Base-by-base conservation (phyloP, 2,797 vertebrate species). In the Otus scops region DNA sequence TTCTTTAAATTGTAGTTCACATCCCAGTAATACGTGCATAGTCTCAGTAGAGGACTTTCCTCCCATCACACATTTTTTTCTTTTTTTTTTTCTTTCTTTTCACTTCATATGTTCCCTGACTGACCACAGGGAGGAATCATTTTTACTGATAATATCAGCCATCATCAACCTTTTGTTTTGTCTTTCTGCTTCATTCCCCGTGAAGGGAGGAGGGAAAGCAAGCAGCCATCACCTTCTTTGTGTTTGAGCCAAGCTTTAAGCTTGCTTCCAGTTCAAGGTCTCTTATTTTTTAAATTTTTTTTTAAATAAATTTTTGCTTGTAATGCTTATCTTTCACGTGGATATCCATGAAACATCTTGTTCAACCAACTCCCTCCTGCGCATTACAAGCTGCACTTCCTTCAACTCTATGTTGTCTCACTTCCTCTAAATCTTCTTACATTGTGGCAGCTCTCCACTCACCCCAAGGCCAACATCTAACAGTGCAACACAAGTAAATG, bases 111-210 rank as follows among this genome's bases (percentile, higher is more conserved):
- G 2, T 95, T 95, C 80, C 32, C 32, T 85, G 38, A 39, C 45
- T 92, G 70, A 79, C 93, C 90, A 91, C 60, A 23, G 75, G 86
- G 86, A 96, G 80, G 92, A 95, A 92, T 94, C 11, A 34, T 74
- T 61, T 92, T 84, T 91, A 54, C 76, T 89, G 34, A 41, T 48
- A 71, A 14, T 78, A 54, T 79, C 67, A 63, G 27, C 67, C 50
- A 43, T 57, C 53, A n/a, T 56, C 75, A 77, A 27, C 16, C 4
- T 89, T 69, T 67, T 56, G 12, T 21, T 92, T 90, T 92, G 39
- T 39, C 21, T 57, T 86, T 70, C 21, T 48, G 4, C 21, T 48
- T 86, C 34, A 28, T 51, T 82, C 45, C 21, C 36, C 70, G 14
- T 63, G 48, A 78, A 51, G 34, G 16, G 47, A 85, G 56, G 19